Evolutionary conservation across 2,113 vertebrate species (phyloP), one percentile per base, ranked within the genome.

Genomic region (Gavialis gangeticus): DNA sequence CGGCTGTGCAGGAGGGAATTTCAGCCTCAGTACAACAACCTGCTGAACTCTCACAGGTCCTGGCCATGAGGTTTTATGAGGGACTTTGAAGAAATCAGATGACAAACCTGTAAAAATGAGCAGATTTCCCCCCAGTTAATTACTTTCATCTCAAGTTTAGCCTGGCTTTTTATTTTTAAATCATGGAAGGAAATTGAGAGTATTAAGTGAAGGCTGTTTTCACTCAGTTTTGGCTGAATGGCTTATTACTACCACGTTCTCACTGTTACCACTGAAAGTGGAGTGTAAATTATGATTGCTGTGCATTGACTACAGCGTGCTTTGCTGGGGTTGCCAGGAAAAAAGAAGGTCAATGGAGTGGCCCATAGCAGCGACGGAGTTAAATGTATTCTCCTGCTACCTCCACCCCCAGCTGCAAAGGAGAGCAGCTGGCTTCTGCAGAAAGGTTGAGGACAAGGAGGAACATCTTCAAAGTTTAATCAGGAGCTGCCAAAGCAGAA

Each of bases 401-500:
- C 2, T 6, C 46, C 28, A 0, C 10, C 3, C 58, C 46, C 46
- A 46, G 69, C 24, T 71, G 30, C 21, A 71, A 37, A 4, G n/a
- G 54, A 37, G 28, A 67, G 55, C 55, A 55, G 64, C 81, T 77
- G 57, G 46, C 34, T 85, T 37, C 87, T 28, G 54, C 55, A 25
- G 80, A 85, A 88, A 92, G 95, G 92, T 56, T 54, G 82, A 95
- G 89, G 85, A 88, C 85, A 30, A 27, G 21, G 89, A 28, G 81
- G n/a, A 62, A 92, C 75, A 96, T 83, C 94, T 95, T 96, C 93
- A 93, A 93, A 96, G 92, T 85, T 89, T 24, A 91, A 79, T 80
- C 82, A 14, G 28, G 2, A 92, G 62, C 81, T 57, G 3, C 75
- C 10, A 83, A 71, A 94, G 83, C 64, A 54, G 95, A 94, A 93